phyloP scores from a whole-genome alignment of 2,888 invertebrate species.

The Congeria kusceri region DNA sequence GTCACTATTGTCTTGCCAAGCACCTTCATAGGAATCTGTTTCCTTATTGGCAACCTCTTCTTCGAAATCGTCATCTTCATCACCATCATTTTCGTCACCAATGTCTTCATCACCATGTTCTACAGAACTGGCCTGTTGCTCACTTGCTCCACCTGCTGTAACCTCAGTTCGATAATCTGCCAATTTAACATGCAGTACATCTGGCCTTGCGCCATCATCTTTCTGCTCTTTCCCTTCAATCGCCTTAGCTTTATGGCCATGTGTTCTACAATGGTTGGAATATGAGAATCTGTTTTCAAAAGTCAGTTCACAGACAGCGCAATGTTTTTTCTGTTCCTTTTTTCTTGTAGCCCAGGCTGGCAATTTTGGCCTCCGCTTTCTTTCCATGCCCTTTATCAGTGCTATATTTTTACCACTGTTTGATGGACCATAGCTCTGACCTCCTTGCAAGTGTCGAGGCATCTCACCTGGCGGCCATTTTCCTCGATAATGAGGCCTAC shows the following conservation, averaged over 20 bases:
- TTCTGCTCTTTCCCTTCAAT: conserved; percentile 17
- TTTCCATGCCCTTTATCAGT: conserved; percentile 26
- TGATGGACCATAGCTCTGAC: conserved; percentile 86
- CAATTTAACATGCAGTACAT: neutral
- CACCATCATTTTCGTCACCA: conserved; percentile 11
- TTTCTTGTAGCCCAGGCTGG: conserved; percentile 77
- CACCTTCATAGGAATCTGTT: conserved; percentile 10
- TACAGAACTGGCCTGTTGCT: neutral
- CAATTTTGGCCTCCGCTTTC: conserved; percentile 86
- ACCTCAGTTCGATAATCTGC: neutral
- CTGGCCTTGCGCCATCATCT: neutral
- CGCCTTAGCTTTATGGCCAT: conserved; percentile 60
- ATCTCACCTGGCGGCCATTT: conserved; percentile 92
- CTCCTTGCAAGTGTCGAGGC: conserved; percentile 32
- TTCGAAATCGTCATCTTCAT: conserved; percentile 30
- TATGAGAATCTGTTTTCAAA: conserved; percentile 72
- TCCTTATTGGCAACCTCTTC: conserved; percentile 25
- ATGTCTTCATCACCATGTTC: conserved; percentile 12
- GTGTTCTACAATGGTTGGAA: conserved; percentile 70
- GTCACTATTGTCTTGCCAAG: conserved; percentile 11
- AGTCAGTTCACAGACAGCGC: conserved; percentile 69
- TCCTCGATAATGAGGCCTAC: conserved; percentile 85
- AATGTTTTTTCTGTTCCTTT: conserved; percentile 54
- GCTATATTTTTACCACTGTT: conserved; percentile 55
- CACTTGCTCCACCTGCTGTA: neutral